These are phyloP conservation scores for Pogoniulus pusillus DNA, from an alignment of 2,797 vertebrate genomes.

Conservation along the genomic window DNA sequence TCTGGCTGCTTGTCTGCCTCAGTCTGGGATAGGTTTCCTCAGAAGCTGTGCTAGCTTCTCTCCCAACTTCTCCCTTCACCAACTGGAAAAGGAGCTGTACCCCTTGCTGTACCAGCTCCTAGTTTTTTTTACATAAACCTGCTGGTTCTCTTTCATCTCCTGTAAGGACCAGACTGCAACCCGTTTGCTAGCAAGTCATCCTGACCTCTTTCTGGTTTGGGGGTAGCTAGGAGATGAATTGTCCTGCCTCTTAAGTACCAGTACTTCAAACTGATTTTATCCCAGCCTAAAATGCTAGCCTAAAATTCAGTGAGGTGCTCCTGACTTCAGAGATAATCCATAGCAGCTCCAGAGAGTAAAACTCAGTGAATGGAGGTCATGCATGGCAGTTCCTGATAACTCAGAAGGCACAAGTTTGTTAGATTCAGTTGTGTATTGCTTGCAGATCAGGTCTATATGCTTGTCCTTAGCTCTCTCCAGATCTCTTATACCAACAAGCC, in stretches of 20 bases:
- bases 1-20: not conserved
- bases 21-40: not conserved
- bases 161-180: not conserved
- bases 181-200: not conserved
- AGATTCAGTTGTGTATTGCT: not conserved
- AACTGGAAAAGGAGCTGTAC: not conserved
- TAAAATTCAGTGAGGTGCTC: not conserved
- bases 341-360: not conserved
- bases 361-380: not conserved
- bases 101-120: not conserved
- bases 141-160: not conserved
- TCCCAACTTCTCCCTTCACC: not conserved
- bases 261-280: not conserved
- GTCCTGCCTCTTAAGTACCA: not conserved
- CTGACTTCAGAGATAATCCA: not conserved
- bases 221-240: not conserved
- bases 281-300: not conserved
- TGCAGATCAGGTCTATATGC: not conserved
- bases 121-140: not conserved
- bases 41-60: not conserved
- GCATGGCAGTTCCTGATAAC: not conserved
- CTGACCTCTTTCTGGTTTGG: not conserved
- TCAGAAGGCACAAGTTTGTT: not conserved
- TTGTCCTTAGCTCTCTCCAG: not conserved
- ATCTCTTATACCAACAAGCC: not conserved